Evolutionary conservation across 2,113 vertebrate species (phyloP), one percentile per base, ranked within the genome.

Genomic region (Crotalus tigris): DNA sequence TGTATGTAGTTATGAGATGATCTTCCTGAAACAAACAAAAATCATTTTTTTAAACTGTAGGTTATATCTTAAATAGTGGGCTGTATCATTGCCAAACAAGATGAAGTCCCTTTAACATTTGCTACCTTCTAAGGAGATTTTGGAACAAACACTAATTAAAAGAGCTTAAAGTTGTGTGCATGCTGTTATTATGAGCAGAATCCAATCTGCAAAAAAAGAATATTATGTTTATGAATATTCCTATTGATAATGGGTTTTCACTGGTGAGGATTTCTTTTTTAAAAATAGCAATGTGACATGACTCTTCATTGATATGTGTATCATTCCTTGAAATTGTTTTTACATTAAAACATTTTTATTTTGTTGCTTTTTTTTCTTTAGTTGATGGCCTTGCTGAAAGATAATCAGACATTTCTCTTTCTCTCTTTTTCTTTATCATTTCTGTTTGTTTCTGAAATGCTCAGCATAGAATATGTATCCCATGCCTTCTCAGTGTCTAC

Each of bases 61-160:
- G 97, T 54, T 97, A 96, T 98, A 96, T 98, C 97, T 98, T 99
- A 99, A 99, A 98, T 99, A 99, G 98, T 97, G 97, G 98, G 97
- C 97, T 98, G 98, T 96, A 98, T 98, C 97, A 97, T 99, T 99
- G 99, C 98, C 98, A 96, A 96, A 96, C 98, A 98, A 98, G 98
- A 98, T 98, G 98, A 98, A 99, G 99, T 99, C 99, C 99, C 99
- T 99, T 99, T 99, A 99, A 99, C 99, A 97, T 98, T 98, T 97
- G 97, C 98, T 98, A 98, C 97, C 97, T 98, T 99, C 97, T 98
- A 96, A 98, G 98, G 98, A 98, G 97, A 97, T 98, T 98, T 98
- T 98, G 98, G 98, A 98, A 97, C 94, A 98, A 98, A 98, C 97
- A 96, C 98, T 98, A 95, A 98, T 98, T 98, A 98, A 98, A 99